Evolutionary conservation across 2,888 invertebrate species (phyloP).

Genomic region (Bimastos eiseni): DNA sequence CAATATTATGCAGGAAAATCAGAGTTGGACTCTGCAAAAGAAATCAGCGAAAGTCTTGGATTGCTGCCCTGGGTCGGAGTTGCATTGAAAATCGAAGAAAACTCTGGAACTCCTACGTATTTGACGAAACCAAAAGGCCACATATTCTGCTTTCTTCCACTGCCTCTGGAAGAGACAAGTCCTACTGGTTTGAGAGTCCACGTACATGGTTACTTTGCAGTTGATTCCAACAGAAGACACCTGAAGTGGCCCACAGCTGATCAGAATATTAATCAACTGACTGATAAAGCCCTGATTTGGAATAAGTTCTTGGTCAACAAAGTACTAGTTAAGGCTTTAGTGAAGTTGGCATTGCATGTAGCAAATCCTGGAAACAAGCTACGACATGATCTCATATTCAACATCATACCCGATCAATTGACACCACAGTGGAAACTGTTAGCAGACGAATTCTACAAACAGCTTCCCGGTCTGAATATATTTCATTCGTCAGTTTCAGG

Average conservation of each 20-base stretch:
- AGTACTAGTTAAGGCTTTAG: neutral
- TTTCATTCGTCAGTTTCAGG: neutral
- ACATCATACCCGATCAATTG: conserved; percentile 16
- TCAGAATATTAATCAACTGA: conserved; percentile 30
- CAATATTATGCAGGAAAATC: conserved; percentile 29
- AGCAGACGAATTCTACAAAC: neutral
- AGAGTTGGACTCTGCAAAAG: neutral
- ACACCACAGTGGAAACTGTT: neutral
- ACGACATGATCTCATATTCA: conserved; percentile 13
- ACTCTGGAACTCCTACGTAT: neutral
- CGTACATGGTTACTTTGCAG: conserved; percentile 37
- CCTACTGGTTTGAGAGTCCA: conserved; percentile 37
- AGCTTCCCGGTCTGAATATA: conserved; percentile 1
- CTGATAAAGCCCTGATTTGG: conserved; percentile 53
- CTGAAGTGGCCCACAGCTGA: conserved; percentile 32
- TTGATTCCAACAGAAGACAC: conserved; percentile 39
- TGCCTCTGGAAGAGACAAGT: conserved; percentile 35
- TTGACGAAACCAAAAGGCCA: conserved; percentile 29
- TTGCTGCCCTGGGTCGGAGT: conserved; percentile 48
- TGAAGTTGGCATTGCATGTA: neutral
- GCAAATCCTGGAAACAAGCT: neutral
- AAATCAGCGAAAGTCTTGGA: neutral
- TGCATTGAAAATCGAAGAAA: conserved; percentile 42
- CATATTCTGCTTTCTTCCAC: conserved; percentile 38
- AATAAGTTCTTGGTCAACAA: conserved; percentile 49